A percentile compares a stretch with the other conserved stretches of the same genome.
Conservation (phyloP, 1,140 invertebrate genomes). For the Hycleus cichorii region DNA sequence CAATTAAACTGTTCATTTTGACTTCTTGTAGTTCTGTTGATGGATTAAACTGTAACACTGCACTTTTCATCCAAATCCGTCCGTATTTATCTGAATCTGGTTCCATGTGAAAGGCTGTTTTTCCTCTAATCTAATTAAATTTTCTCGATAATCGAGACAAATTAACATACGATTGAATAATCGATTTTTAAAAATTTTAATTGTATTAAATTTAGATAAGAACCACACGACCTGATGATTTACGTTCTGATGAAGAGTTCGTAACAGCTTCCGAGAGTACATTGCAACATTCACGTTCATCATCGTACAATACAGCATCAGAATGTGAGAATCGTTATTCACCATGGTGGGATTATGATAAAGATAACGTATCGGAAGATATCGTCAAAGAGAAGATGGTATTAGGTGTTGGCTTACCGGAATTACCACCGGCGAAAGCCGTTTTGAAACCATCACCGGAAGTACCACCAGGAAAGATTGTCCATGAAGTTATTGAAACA, state of each 20-base stretch:
- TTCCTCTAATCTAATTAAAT: no score
- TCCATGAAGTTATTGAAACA: conserved; percentile 50
- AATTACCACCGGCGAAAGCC: conserved; percentile 33
- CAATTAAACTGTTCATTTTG: conserved; percentile 25
- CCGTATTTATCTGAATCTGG: no score
- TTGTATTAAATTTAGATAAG: conserved; percentile 18
- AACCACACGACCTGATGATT: conserved; percentile 25
- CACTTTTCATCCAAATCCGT: no score
- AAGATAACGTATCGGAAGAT: conserved; percentile 33
- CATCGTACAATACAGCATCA: conserved; percentile 58
- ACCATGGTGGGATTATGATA: conserved; percentile 46
- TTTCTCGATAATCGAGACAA: no score
- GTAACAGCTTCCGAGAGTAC: conserved; percentile 62
- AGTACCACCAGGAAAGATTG: conserved; percentile 42
- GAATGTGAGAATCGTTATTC: conserved; percentile 51
- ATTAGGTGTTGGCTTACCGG: conserved; percentile 37
- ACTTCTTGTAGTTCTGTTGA: conserved; percentile 20
- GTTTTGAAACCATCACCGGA: conserved; percentile 39
- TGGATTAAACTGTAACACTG: not conserved
- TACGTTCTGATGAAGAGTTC: conserved; percentile 53
- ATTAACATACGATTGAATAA: no score
- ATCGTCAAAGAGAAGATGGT: conserved; percentile 41
- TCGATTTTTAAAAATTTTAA: no score
- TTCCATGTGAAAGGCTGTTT: no score
- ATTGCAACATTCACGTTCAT: conserved; percentile 55